These are phyloP conservation scores for Hipparchia semele DNA, from an alignment of 2,888 invertebrate species.

Conservation along the genomic window DNA sequence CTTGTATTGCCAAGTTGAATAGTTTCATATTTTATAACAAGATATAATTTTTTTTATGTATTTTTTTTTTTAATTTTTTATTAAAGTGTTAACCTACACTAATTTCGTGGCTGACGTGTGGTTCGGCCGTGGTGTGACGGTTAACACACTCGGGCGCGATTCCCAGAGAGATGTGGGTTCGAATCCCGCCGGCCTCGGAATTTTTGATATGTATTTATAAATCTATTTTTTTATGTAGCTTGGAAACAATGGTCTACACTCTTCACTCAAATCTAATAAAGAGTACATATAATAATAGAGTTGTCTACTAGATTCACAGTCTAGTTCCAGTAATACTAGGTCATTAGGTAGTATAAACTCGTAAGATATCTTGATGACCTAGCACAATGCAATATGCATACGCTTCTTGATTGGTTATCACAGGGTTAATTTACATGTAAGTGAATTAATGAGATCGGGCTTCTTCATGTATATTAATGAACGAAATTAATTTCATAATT, in stretches of 20 bases:
- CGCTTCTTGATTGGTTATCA: background rate
- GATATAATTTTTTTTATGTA: background rate
- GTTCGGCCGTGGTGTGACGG: too few species aligned
- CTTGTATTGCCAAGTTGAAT: too few species aligned
- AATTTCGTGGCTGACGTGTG: too few species aligned
- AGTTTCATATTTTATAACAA: too few species aligned
- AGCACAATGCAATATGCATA: conserved; percentile 24
- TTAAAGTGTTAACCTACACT: too few species aligned
- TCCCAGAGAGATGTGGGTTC: too few species aligned
- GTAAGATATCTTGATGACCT: conserved; percentile 7
- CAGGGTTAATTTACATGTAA: conserved; percentile 30
- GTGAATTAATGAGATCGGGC: background rate
- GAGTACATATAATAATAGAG: conserved; percentile 1
- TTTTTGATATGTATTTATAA: too few species aligned
- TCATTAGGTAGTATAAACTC: background rate
- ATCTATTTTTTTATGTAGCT: background rate
- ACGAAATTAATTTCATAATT: too few species aligned
- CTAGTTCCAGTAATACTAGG: background rate
- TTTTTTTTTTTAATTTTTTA: too few species aligned
- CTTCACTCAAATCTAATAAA: background rate
- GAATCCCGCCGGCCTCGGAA: too few species aligned
- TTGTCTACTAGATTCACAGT: conserved; percentile 1
- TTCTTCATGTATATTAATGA: conserved; percentile 9
- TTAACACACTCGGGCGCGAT: too few species aligned
- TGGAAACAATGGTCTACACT: background rate